Base-by-base conservation (phyloP, 1,140 invertebrate genomes). In the Papilio glaucus region DNA sequence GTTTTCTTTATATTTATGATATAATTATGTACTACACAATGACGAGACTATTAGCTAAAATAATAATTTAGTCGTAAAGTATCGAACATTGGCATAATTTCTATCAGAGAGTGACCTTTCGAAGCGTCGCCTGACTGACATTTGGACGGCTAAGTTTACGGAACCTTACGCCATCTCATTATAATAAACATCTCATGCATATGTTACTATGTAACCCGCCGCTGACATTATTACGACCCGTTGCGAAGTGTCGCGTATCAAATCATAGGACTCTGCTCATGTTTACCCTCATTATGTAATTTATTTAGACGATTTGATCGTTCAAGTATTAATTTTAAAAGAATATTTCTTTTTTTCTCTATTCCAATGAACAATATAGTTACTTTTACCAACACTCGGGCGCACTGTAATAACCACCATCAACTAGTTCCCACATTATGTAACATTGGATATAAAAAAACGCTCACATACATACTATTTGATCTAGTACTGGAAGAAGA, bases 121-220 rank as follows among this genome's bases (percentile, higher is more conserved):
- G 10, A 10, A 39, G 37, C 33, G 15, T 65, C 62, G 62, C 9
- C 62, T 65, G 29, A 37, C 29, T 65, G 62, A 65, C 62, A 65
- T 65, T 65, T 65, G 12, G 37, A 65, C 3, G 37, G 62, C 62
- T 7, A 39, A 33, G 62, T 37, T 18, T 38, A 21, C 62, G 62
- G 33, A 65, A 39, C 62, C 37, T 65, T 65, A 39, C 62, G 62
- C 29, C 62, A 65, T 65, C 62, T 38, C 29, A 65, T 65, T 65
- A 65, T 39, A 65, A 65, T 65, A 65, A 65, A 65, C 33, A 39
- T 65, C 9, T 21, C 9, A 41, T 65, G 15, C 33, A 38, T 41
- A 65, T 65, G 62, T 41, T 65, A 39, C 37, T 65, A 65, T 39
- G 15, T 37, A 65, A 65, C 37, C 33, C 15, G 29, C 13, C 29